Evolutionary conservation across 2,113 vertebrate species (phyloP).

Genomic region (Felis catus): DNA sequence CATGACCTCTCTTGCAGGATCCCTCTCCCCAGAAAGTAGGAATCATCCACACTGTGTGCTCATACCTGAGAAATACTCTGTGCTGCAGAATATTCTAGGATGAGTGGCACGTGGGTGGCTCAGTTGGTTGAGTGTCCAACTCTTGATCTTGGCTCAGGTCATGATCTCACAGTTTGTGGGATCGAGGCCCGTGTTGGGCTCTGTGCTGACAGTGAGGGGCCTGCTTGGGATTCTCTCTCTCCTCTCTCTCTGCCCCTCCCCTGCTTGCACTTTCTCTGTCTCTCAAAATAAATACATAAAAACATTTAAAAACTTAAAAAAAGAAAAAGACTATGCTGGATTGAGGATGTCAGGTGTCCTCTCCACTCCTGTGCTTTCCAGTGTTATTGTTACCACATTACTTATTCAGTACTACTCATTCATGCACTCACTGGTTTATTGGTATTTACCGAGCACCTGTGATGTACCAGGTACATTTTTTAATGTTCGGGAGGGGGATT

Average conservation of each 20-base stretch:
- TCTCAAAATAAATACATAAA: no score
- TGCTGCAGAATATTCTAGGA: neutral
- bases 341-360: neutral
- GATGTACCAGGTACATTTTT: neutral
- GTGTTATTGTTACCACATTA: no score
- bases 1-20: neutral
- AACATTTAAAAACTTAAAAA: no score
- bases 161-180: no score
- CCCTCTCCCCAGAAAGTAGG: neutral
- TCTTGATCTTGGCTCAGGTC: no score
- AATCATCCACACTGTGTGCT: rapidly evolving
- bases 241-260: no score
- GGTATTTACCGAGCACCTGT: neutral
- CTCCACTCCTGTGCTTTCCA: neutral
- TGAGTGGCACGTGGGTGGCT: neutral
- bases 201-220: no score
- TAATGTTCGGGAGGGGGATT: neutral
- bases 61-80: neutral
- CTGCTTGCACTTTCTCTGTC: no score
- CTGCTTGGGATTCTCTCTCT: no score
- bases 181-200: no score
- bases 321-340: neutral
- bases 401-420: neutral
- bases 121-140: no score
- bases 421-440: neutral